Evolutionary conservation across 2,797 vertebrate genomes (phyloP).

Genomic region (Centroberyx gerrardi): DNA sequence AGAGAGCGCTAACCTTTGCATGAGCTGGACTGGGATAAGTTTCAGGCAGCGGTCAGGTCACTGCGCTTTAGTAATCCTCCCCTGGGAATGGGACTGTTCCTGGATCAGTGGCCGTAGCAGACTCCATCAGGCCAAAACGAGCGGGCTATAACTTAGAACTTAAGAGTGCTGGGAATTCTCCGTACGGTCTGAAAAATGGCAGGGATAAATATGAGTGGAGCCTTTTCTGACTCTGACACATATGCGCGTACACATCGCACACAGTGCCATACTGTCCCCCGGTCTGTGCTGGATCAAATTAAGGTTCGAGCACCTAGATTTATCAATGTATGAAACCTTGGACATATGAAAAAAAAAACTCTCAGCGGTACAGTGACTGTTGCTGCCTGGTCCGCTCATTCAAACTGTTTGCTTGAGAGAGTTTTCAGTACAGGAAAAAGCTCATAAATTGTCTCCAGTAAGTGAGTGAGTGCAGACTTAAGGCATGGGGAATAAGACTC

Average conservation of each 20-base stretch:
- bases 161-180: conserved; percentile 66
- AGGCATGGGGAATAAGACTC: neutral
- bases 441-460: conserved; percentile 57
- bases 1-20: conserved; percentile 1
- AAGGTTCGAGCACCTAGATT: conserved; percentile 53
- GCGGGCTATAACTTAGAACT: conserved; percentile 64
- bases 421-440: conserved; percentile 39
- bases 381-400: conserved; percentile 33
- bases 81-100: conserved; percentile 48
- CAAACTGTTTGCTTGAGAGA: conserved; percentile 34
- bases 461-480: conserved; percentile 48
- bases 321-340: conserved; percentile 53
- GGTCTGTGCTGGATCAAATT: conserved; percentile 69
- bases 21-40: conserved; percentile 20
- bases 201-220: conserved; percentile 70
- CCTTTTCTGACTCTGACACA: conserved; percentile 37
- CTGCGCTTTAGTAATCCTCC: conserved; percentile 56
- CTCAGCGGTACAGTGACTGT: conserved; percentile 25
- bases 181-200: conserved; percentile 76
- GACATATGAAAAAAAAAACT: conserved; percentile 53
- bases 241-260: neutral
- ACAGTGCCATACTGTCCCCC: conserved; percentile 19
- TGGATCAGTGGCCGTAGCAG: conserved; percentile 54
- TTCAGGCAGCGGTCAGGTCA: conserved; percentile 31
- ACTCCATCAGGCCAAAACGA: conserved; percentile 54